Evolutionary conservation across 2,113 vertebrate genomes (phyloP), one percentile per base, ranked within the genome.

Genomic region (Caloenas nicobarica): DNA sequence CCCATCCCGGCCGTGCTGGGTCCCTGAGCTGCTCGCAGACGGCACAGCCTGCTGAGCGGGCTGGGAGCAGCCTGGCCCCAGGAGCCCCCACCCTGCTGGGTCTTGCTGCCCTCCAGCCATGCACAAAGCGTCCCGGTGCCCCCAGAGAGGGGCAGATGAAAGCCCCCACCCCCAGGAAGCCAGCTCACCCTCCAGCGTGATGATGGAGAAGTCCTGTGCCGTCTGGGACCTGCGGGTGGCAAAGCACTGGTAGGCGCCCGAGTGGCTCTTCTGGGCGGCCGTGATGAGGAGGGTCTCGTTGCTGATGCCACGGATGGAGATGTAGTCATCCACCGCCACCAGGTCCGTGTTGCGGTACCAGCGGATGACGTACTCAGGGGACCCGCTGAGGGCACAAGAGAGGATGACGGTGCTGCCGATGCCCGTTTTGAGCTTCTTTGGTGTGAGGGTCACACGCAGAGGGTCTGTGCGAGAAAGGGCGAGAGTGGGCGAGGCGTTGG

Each of bases 381-480:
- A 99, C 73, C 99, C 99, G 64, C 98, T 98, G 58, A 99, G 99
- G 16, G 99, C 97, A 53, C 99, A 99, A 31, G 99, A 99, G 50
- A 99, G 98, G 97, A 99, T 99, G 93, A 99, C 99, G 0, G 99
- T 99, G 96, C 99, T 99, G 97, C 99, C 99, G 53, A 99, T 99
- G 83, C 99, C 99, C 0, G 99, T 99, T 97, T 99, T 99, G 96
- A 99, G 98, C 97, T 99, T 99, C 98, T 99, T 99, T 96, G 99
- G 99, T 94, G 99, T 99, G 95, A 99, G 98, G 80, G 99, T 99
- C 96, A 99, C 99, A n/a, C 98, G 98, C 95, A 99, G 98, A 61
- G 99, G 99, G 96, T 99, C 99, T 99, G 95, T 70, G 65, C 3
- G 19, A 4, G 61, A 83, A 42, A 95, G 66, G 77, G 80, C 0